Base-by-base conservation (phyloP, 2,113 vertebrate species). In the Sorex fumeus region DNA sequence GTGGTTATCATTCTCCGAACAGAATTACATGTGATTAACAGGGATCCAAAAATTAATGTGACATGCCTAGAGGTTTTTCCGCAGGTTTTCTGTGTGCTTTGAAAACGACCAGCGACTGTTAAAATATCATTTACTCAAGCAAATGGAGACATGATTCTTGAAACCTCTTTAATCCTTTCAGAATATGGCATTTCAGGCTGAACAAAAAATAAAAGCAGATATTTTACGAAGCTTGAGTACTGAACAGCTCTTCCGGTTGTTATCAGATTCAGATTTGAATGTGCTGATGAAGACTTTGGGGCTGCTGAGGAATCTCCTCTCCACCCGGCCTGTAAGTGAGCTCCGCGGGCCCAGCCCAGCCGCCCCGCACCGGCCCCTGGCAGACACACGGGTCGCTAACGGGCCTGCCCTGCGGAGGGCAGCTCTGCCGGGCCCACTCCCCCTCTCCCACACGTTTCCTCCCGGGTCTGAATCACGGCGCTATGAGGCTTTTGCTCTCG, bases 161-260 rank as follows among this genome's bases (percentile, higher is more conserved):
- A 70, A 93, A 95, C 87, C 95, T 95, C 76, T 92, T 74, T 88
- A 93, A 95, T 87, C 96, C 69, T 97, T 98, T 87, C 93, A 99
- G 99, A 99, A 99, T 96, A 99, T 99, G 99, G 99, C 99, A 66
- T 99, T 99, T 98, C 99, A 99, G 98, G 99, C 99, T 0, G 99
- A 99, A 96, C 99, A 99, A 98, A 99, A 99, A 98, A 99, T 99
- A 97, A 99, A 99, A 97, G 98, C 99, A 93, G 99, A 99, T 97
- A 99, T 99, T 84, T 98, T 99, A 93, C 98, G 98, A 92, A 98
- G 98, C 95, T 97, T 99, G 97, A 99, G 99, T 71, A 99, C 99
- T n/a, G 99, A 99, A 93, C 99, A 99, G 96, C 97, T 99, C 77
- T 99, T 99, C 95, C 98, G 99, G 91, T 98, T 99, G 81, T 98